These are phyloP conservation scores for Fundulus diaphanus DNA, from an alignment of 2,797 vertebrate species.

Conservation along the genomic window DNA sequence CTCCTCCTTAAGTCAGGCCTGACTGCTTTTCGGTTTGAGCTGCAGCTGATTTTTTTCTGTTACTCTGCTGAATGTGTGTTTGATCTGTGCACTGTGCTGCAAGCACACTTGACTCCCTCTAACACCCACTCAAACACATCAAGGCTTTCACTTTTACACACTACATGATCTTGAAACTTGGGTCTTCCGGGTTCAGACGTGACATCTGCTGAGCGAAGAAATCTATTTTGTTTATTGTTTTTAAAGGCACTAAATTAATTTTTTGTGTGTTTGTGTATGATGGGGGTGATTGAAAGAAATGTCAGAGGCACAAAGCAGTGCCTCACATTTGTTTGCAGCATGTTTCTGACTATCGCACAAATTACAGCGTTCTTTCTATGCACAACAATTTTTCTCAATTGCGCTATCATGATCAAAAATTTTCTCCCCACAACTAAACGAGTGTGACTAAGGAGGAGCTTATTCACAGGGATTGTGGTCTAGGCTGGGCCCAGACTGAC, in stretches of 20 bases:
- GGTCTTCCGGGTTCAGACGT: slow-evolving; percentile 49
- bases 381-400: slow-evolving; percentile 64
- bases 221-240: slow-evolving; percentile 1
- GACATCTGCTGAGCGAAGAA: slow-evolving; percentile 40
- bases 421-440: slow-evolving; percentile 58
- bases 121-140: slow-evolving; percentile 57
- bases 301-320: slow-evolving; percentile 31
- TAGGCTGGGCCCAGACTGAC: slow-evolving; percentile 59
- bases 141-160: slow-evolving; percentile 59
- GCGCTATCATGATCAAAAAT: slow-evolving; percentile 71
- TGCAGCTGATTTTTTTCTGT: slow-evolving; percentile 44
- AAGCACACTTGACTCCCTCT: slow-evolving; percentile 48
- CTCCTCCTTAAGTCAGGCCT: slow-evolving; percentile 63
- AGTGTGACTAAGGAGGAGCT: slow-evolving; percentile 66
- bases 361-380: slow-evolving; percentile 56
- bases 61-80: slow-evolving; percentile 17
- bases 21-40: slow-evolving; percentile 53
- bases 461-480: slow-evolving; percentile 65
- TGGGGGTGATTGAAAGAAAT: slow-evolving; percentile 44
- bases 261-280: neutral
- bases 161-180: slow-evolving; percentile 43
- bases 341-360: slow-evolving; percentile 39
- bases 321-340: slow-evolving; percentile 36
- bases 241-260: slow-evolving; percentile 38
- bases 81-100: slow-evolving; percentile 32